These are phyloP conservation scores for Sebastes cheni DNA, from an alignment of 2,797 vertebrate genomes.

Conservation along the genomic window DNA sequence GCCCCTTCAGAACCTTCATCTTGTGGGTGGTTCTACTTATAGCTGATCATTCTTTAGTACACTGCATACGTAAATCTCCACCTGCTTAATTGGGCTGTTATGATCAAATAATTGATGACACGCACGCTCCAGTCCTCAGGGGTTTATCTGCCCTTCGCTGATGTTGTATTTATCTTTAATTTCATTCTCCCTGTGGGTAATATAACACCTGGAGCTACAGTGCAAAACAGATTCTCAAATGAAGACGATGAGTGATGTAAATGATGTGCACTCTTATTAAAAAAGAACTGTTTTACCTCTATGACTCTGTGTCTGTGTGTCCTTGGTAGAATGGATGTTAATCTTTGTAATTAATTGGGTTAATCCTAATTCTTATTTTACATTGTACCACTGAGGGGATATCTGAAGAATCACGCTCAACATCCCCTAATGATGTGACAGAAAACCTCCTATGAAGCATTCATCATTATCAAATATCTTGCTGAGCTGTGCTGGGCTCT, in stretches of 20 bases:
- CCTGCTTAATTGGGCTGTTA: constrained; percentile 13
- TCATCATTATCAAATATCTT: constrained; percentile 1
- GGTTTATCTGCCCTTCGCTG: constrained; percentile 26
- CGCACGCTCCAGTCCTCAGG: neutral
- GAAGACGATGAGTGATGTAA: constrained; percentile 27
- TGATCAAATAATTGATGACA: neutral
- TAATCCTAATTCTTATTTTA: constrained; percentile 6
- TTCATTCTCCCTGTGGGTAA: constrained; percentile 4
- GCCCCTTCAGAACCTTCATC: neutral
- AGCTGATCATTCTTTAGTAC: neutral
- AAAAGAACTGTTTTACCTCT: constrained; percentile 25
- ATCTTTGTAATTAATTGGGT: constrained; percentile 35
- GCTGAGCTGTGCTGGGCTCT: neutral
- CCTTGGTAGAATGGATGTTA: constrained; percentile 19
- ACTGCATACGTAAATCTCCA: neutral
- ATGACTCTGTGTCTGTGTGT: constrained; percentile 12
- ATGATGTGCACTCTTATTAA: constrained; percentile 34
- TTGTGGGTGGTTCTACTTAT: neutral
- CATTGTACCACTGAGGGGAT: neutral
- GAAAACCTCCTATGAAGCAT: neutral
- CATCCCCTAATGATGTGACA: neutral
- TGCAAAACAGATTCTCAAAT: neutral
- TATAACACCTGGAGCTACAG: neutral
- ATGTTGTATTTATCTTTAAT: constrained; percentile 28
- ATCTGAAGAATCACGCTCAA: neutral